phyloP scores from a whole-genome alignment of 2,113 vertebrate genomes.

The Columba janthina region DNA sequence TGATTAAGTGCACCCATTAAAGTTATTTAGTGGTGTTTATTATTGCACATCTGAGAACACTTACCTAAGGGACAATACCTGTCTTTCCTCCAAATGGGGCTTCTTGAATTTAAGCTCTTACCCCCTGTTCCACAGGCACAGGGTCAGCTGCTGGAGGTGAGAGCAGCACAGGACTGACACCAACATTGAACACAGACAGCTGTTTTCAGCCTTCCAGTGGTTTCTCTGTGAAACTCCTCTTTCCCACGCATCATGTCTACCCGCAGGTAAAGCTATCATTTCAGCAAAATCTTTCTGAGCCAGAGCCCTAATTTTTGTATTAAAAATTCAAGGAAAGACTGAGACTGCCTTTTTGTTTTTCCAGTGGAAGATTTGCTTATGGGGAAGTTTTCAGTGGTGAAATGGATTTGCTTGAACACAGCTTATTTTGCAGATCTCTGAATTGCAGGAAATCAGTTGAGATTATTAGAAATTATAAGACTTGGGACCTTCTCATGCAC shows the following conservation, averaged over 20 bases:
- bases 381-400: not conserved
- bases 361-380: not conserved
- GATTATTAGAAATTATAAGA: not conserved
- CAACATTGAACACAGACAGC: fast-evolving
- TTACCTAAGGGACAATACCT: not conserved
- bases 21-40: not conserved
- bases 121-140: not conserved
- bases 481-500: not conserved
- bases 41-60: conserved; percentile 10
- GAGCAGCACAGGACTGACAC: not conserved
- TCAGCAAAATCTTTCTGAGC: not conserved
- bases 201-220: not conserved
- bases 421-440: not conserved
- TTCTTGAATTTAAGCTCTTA: not conserved
- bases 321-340: not conserved
- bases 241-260: fast-evolving
- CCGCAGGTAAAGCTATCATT: not conserved
- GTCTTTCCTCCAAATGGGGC: not conserved
- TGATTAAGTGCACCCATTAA: not conserved
- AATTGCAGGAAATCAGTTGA: not conserved
- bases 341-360: not conserved
- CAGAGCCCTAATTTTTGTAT: not conserved
- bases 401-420: not conserved
- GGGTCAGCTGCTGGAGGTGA: not conserved
- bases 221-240: not conserved